Conservation (phyloP, 1,140 invertebrate species). For the Eupeodes corollae region DNA sequence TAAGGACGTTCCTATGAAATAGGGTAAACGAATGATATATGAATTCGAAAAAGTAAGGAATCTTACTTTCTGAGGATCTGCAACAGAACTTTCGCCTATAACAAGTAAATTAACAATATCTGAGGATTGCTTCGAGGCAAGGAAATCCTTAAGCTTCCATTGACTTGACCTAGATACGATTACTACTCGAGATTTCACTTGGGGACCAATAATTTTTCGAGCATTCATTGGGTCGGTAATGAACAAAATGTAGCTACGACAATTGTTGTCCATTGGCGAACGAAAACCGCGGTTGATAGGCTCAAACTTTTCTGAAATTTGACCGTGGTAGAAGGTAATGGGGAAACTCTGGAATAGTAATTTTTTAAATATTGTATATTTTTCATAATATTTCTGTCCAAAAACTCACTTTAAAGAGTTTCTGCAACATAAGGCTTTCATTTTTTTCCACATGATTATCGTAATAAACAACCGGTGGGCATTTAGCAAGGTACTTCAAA, state of each 20-base stretch:
- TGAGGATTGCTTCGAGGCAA: constrained; percentile 46
- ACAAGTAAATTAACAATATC: constrained; percentile 55
- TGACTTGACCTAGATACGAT: constrained; percentile 52
- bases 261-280: constrained; percentile 34
- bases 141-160: constrained; percentile 57
- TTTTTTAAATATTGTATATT: too few species aligned
- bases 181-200: constrained; percentile 47
- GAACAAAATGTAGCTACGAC: constrained; percentile 52
- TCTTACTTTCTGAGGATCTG: constrained; percentile 30
- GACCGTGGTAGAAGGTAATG: constrained; percentile 46
- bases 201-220: constrained; percentile 44
- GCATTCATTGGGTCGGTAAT: constrained; percentile 47
- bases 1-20: constrained; percentile 46
- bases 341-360: constrained; percentile 38
- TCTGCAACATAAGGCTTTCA: constrained; percentile 43
- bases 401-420: constrained; percentile 40
- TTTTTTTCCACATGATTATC: constrained; percentile 43
- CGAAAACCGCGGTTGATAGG: constrained; percentile 16
- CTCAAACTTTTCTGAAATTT: constrained; percentile 38
- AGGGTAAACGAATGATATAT: not conserved
- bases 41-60: constrained; percentile 1
- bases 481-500: constrained; percentile 44
- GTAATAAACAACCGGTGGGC: constrained; percentile 50
- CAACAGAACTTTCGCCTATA: constrained; percentile 46
- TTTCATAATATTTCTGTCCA: too few species aligned